Percentiles rank a stretch among this genome's conserved stretches.
These are phyloP conservation scores for Halcyon smyrnensis DNA, from an alignment of 2,797 vertebrate species.

Conservation along the genomic window DNA sequence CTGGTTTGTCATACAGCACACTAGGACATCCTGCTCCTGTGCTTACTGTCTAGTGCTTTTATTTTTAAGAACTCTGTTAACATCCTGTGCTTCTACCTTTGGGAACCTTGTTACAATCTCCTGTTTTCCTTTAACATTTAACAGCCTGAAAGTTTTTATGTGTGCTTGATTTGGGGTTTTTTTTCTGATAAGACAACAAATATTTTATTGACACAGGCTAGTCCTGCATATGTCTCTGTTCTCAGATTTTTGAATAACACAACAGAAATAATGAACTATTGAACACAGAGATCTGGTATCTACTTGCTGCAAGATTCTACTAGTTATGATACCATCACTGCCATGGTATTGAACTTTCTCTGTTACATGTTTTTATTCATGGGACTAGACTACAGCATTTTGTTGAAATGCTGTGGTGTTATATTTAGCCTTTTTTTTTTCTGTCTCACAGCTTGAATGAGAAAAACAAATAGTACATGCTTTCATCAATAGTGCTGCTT, in stretches of 20 bases:
- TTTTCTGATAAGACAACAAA: not conserved
- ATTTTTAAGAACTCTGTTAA: not conserved
- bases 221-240: not conserved
- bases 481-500: not conserved
- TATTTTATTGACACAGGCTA: not conserved
- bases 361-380: not conserved
- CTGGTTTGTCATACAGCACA: too few relatives aligned
- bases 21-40: too few relatives aligned
- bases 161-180: accelerated
- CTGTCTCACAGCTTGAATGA: not conserved
- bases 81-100: not conserved
- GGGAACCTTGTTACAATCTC: not conserved
- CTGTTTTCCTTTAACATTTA: not conserved
- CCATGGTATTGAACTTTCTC: not conserved
- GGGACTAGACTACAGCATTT: not conserved
- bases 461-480: not conserved
- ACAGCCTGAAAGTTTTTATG: not conserved
- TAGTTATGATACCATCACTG: not conserved
- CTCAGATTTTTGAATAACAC: not conserved
- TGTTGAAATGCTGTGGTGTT: not conserved
- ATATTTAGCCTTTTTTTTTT: not conserved
- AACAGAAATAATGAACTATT: not conserved
- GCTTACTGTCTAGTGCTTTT: not conserved
- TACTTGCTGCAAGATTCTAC: not conserved
- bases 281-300: not conserved